Conservation (phyloP, 2,888 invertebrate genomes). For the Halictus ligatus region DNA sequence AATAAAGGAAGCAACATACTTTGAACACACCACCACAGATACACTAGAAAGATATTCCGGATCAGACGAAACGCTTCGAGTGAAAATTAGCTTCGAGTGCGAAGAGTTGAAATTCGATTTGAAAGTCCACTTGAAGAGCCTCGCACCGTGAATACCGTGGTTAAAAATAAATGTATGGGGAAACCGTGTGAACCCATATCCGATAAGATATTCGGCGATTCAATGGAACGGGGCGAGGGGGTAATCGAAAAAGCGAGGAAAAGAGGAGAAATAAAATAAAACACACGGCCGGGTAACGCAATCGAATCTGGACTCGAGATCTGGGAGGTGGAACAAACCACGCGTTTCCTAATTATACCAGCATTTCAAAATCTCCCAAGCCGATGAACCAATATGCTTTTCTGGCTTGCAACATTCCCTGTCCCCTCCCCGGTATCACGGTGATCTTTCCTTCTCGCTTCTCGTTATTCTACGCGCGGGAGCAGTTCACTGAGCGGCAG, state of each 20-base stretch:
- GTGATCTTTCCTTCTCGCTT: slow-evolving; percentile 64
- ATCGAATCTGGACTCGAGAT: slow-evolving; percentile 38
- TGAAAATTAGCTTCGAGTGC: neutral
- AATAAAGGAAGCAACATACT: neutral
- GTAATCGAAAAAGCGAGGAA: neutral
- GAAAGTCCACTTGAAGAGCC: neutral
- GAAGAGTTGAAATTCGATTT: neutral
- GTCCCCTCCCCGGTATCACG: slow-evolving; percentile 47
- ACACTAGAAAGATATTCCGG: too few species aligned
- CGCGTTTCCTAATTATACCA: slow-evolving; percentile 82
- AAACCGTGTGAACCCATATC: neutral
- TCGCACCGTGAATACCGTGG: neutral
- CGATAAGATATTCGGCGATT: neutral
- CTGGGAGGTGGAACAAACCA: slow-evolving; percentile 64
- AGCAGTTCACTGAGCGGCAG: slow-evolving; percentile 74
- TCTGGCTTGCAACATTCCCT: slow-evolving; percentile 79
- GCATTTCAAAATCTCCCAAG: slow-evolving; percentile 81
- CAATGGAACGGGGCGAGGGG: neutral
- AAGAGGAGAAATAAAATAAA: slow-evolving; percentile 9
- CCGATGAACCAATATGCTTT: slow-evolving; percentile 83
- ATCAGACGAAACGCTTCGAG: neutral
- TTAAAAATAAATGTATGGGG: neutral
- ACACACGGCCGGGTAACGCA: slow-evolving; percentile 22
- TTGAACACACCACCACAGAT: neutral
- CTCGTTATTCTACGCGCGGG: slow-evolving; percentile 69